Evolutionary conservation across 2,797 vertebrate species (phyloP).

Genomic region (Champsocephalus esox): DNA sequence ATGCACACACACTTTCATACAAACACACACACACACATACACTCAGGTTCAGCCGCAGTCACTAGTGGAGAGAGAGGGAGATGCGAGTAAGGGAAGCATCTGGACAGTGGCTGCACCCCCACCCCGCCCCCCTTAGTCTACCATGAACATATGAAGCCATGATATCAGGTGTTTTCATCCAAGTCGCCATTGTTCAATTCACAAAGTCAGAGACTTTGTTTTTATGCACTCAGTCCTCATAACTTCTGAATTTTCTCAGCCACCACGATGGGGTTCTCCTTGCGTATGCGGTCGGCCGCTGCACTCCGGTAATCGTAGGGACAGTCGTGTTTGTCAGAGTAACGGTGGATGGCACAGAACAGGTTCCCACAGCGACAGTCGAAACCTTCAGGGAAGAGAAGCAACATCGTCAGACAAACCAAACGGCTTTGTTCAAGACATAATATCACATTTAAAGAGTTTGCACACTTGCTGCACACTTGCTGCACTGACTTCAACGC

Average conservation of each 20-base stretch:
- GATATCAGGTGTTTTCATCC: slow-evolving; percentile 80
- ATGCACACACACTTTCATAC: slow-evolving; percentile 31
- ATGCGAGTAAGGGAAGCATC: slow-evolving; percentile 73
- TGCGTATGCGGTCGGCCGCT: slow-evolving; percentile 90
- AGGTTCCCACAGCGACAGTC: slow-evolving; percentile 94
- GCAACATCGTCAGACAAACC: slow-evolving; percentile 22
- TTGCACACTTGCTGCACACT: not conserved
- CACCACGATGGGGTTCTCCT: slow-evolving; percentile 93
- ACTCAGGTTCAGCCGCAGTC: slow-evolving; percentile 64
- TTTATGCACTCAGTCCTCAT: slow-evolving; percentile 82
- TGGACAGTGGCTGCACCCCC: slow-evolving; percentile 70
- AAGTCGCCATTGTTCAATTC: slow-evolving; percentile 80
- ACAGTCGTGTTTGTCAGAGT: slow-evolving; percentile 93
- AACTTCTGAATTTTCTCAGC: slow-evolving; percentile 95
- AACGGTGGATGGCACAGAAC: slow-evolving; percentile 93
- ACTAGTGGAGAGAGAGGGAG: slow-evolving; percentile 80
- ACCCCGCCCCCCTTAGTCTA: slow-evolving; percentile 71
- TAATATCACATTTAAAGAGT: not conserved
- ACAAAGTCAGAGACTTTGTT: slow-evolving; percentile 69
- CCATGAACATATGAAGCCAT: slow-evolving; percentile 83
- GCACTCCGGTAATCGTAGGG: slow-evolving; percentile 93
- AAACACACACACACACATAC: slow-evolving; percentile 37
- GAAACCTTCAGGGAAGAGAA: slow-evolving; percentile 81
- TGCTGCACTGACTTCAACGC: not conserved
- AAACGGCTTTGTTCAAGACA: not conserved